These are phyloP conservation scores for Bombyx mandarina DNA, from an alignment of 1,140 invertebrate species.

Conservation along the genomic window DNA sequence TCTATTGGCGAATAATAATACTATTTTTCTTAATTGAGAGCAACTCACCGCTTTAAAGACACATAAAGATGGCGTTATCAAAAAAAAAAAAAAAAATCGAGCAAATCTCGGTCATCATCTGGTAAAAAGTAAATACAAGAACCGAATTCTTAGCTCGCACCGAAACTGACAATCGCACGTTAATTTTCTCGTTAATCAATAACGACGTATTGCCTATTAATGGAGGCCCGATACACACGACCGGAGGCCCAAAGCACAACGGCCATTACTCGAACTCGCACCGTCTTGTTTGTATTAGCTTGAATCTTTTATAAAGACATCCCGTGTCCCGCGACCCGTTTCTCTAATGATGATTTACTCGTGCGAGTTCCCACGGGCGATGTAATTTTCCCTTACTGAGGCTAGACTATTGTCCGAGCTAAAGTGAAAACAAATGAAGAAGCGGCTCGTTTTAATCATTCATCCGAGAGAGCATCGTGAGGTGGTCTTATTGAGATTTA, in stretches of 20 bases:
- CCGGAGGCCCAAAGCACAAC: slow-evolving; percentile 7
- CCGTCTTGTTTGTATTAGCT: slow-evolving; percentile 53
- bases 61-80: too few species aligned
- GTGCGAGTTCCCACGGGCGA: slow-evolving; percentile 43
- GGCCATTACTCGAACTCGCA: slow-evolving; percentile 33
- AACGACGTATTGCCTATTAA: too few species aligned
- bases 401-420: slow-evolving; percentile 35
- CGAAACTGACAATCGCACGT: too few species aligned
- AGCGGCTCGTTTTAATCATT: slow-evolving; percentile 57
- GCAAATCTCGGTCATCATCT: too few species aligned
- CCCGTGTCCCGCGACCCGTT: slow-evolving; percentile 35
- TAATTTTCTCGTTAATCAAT: too few species aligned
- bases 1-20: too few species aligned
- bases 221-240: too few species aligned
- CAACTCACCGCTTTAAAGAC: too few species aligned
- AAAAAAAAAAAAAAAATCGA: too few species aligned
- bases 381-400: slow-evolving; percentile 58
- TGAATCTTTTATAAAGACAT: slow-evolving; percentile 65
- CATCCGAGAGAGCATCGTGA: slow-evolving; percentile 36
- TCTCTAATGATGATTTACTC: slow-evolving; percentile 62
- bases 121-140: too few species aligned
- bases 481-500: slow-evolving; percentile 57
- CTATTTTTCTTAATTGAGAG: too few species aligned
- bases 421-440: slow-evolving; percentile 62
- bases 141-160: too few species aligned